phyloP scores from a whole-genome alignment of 2,797 vertebrate species.

The Podargus strigoides region DNA sequence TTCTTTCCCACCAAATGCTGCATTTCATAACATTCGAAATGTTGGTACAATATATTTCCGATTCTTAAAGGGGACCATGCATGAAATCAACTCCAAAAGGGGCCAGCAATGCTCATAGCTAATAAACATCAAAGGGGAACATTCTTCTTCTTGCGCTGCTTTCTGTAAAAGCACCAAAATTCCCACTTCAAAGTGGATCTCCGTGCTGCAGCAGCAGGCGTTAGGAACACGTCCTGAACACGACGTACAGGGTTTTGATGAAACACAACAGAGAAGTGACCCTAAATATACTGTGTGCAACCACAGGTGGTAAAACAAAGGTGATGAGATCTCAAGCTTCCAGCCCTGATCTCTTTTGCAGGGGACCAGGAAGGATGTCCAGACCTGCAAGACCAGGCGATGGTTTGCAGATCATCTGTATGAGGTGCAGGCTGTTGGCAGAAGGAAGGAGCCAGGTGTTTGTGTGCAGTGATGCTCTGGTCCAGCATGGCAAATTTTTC shows the following conservation, averaged over 20 bases:
- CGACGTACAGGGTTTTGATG: neutral
- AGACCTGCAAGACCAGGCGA: neutral
- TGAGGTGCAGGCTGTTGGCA: neutral
- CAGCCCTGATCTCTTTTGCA: neutral
- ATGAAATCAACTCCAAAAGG: neutral
- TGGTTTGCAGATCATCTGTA: neutral
- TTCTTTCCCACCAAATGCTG: neutral
- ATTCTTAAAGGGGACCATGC: neutral
- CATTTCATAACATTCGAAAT: neutral
- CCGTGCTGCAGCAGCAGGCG: neutral
- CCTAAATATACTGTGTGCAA: neutral
- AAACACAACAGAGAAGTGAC: neutral
- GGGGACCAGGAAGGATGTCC: neutral
- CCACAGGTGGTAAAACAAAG: neutral
- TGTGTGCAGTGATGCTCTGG: rapidly evolving
- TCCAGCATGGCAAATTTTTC: neutral
- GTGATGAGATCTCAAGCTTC: neutral
- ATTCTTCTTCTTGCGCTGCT: neutral
- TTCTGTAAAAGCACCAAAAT: neutral
- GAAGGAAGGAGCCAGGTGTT: neutral
- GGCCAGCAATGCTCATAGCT: neutral
- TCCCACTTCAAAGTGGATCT: neutral
- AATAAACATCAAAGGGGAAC: conserved; percentile 14
- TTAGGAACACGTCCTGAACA: neutral
- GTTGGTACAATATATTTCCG: neutral